Conservation (phyloP, 2,888 invertebrate species). For the Tipula vernalis region DNA sequence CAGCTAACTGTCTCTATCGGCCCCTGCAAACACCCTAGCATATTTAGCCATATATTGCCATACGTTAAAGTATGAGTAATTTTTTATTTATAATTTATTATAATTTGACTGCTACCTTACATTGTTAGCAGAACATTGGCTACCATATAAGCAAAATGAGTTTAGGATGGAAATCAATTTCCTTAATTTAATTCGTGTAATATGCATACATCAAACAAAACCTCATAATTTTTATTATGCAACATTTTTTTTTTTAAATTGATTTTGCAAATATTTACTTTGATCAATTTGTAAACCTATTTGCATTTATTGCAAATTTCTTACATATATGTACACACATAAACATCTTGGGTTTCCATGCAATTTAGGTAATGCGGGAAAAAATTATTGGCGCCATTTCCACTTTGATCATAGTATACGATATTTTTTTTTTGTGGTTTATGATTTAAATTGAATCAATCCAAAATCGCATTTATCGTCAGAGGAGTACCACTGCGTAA, state of each 20-base stretch:
- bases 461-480: neutral
- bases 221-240: neutral
- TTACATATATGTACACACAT: neutral
- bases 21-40: too few species aligned
- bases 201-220: neutral
- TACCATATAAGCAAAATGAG: neutral
- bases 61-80: too few species aligned
- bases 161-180: neutral
- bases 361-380: neutral
- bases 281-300: neutral
- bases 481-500: neutral
- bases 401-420: neutral
- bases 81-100: neutral
- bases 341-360: neutral
- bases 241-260: neutral
- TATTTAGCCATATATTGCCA: too few species aligned
- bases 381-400: neutral
- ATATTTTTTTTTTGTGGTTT: neutral
- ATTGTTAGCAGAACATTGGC: neutral
- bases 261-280: conserved; percentile 4
- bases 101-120: neutral
- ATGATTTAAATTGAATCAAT: neutral
- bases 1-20: too few species aligned
- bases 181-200: neutral
- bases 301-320: neutral